These are phyloP conservation scores for Podarcis siculus DNA, from an alignment of 2,797 vertebrate genomes.

Conservation along the genomic window DNA sequence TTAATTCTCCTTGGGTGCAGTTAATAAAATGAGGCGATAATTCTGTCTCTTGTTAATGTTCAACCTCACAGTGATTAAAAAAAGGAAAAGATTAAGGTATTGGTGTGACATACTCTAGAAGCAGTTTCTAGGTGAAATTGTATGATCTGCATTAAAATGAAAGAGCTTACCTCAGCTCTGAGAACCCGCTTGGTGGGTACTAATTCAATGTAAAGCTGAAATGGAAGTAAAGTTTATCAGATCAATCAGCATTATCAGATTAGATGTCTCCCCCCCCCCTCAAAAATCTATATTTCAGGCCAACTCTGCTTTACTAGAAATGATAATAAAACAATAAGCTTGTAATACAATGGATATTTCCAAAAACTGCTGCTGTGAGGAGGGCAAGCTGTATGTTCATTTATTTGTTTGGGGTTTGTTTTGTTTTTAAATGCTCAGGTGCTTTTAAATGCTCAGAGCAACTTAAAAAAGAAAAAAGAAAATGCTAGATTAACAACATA, in stretches of 20 bases:
- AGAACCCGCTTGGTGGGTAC: neutral
- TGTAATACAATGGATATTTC: neutral
- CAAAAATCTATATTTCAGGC: constrained; percentile 18
- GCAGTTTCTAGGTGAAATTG: constrained; percentile 5
- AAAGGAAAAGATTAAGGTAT: constrained; percentile 13
- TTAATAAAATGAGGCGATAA: constrained; percentile 26
- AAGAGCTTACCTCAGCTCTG: constrained; percentile 2
- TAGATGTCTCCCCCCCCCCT: neutral
- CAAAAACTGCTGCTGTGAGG: neutral
- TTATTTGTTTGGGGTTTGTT: neutral
- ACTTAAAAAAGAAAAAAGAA: neutral
- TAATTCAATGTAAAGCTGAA: neutral
- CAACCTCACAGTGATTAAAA: constrained; percentile 7
- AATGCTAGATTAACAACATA: neutral
- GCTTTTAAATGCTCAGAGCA: neutral
- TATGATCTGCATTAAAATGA: constrained; percentile 20
- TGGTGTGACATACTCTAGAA: neutral
- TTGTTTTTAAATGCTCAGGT: neutral
- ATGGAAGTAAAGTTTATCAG: neutral
- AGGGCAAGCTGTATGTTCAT: neutral
- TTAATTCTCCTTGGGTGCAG: constrained; percentile 24
- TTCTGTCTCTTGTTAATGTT: neutral
- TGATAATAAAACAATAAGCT: neutral
- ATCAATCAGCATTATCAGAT: constrained; percentile 44
- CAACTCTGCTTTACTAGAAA: neutral